Base-by-base conservation (phyloP, 2,113 vertebrate species). In the Vidua macroura region DNA sequence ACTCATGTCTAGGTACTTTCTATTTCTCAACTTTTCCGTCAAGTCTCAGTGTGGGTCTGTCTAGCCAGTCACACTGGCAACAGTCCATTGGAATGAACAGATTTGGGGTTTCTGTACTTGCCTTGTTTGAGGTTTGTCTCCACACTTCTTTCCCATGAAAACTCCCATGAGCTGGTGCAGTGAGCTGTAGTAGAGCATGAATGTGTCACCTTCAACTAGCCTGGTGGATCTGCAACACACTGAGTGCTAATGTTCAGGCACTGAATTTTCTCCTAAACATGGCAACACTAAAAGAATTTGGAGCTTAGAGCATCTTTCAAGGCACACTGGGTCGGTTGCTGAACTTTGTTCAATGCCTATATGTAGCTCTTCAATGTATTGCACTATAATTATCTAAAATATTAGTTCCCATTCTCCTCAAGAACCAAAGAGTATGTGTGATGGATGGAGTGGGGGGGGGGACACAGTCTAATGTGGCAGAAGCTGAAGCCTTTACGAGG, bases 381-480 rank as follows among this genome's bases (percentile, higher is more conserved):
- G 21, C 33, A 55, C 39, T 37, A 19, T 37, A 68, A 75, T 51
- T 46, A 35, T 5, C 20, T 72, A 46, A 92, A 94, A 75, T 11
- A 19, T 2, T 28, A 46, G 21, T 46, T 53, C 13, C 46, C 16
- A 13, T 73, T 74, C 41, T 69, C n/a, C 77, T 78, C 13, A 90
- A 11, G 5, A 74, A 14, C 15, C n/a, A 21, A 55, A 46, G 44
- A 51, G 13, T 74, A 1, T 3, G 3, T 21, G 15, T 31, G 52
- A 48, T 35, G n/a, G 19, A 68, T 3, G 4, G 83, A 16, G 11
- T 15, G 6, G 10, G 6, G 9, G 3, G 15, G 24, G 5, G 0
- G 2, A 67, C 19, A 41, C 9, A 33, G 44, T 31, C 44, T 41
- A 68, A 69, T 10, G 59, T n/a, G 59, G 18, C 28, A 86, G 74